These are phyloP conservation scores for Crotalus tigris DNA, from an alignment of 2,113 vertebrate genomes.

Conservation along the genomic window DNA sequence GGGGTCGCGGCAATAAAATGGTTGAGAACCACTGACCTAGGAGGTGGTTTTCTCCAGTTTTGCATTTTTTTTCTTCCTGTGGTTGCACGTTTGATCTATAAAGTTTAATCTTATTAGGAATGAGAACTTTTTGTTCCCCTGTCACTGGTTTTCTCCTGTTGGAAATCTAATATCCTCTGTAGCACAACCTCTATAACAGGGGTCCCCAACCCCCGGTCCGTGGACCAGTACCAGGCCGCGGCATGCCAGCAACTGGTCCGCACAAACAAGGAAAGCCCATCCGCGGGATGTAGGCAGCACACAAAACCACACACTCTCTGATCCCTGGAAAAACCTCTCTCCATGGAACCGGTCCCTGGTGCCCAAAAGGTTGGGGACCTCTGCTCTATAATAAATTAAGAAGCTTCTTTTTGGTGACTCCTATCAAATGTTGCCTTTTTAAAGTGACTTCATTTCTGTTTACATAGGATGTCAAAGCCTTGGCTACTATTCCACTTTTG, in stretches of 20 bases:
- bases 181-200: no score
- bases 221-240: no score
- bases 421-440: background rate
- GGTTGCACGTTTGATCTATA: background rate
- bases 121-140: background rate
- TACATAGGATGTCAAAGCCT: conserved; percentile 90
- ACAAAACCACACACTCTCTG: no score
- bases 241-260: no score
- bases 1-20: no score
- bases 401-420: background rate
- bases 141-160: background rate
- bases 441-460: conserved; percentile 5
- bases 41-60: background rate
- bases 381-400: background rate
- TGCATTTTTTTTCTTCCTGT: background rate
- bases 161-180: background rate
- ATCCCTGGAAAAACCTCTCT: no score
- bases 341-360: no score
- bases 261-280: no score
- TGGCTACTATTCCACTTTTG: conserved; percentile 91
- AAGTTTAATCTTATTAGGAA: background rate
- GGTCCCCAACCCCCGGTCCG: no score
- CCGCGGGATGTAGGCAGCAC: no score
- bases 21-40: background rate
- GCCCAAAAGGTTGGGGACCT: no score